Base-by-base conservation (phyloP, 2,113 vertebrate genomes). In the Struthidea cinerea region DNA sequence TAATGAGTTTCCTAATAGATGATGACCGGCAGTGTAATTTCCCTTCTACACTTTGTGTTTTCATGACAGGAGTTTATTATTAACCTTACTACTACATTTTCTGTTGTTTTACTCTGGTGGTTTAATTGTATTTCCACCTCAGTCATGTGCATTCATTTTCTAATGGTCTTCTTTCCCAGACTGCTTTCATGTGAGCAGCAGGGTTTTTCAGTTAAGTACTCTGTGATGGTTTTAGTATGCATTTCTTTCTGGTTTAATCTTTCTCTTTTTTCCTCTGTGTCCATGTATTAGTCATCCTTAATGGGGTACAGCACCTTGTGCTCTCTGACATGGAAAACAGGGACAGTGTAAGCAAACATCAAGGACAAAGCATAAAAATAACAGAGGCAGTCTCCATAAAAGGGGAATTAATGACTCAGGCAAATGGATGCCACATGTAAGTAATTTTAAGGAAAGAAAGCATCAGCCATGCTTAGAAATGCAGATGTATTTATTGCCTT, bases 401-500 rank as follows among this genome's bases (percentile, higher is more conserved):
- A 85, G 67, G 74, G 83, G 86, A 90, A 85, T 35, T 88, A 96
- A 92, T 81, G 93, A 84, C 73, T 94, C 76, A n/a, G 93, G 61
- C 57, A 76, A 95, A 81, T 93, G 81, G 70, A 83, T 90, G 63
- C 93, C 70, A 35, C 84, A 90, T 79, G 42, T 87, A 94, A 95
- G 93, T 95, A 95, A 97, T 95, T 92, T 94, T 91, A 96, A 95
- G 93, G 87, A 95, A 93, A 95, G 47, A 84, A 93, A 76, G 74
- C 88, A 47, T 80, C 84, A 93, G 85, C 86, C 68, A 75, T 86
- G 91, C 88, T 92, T 90, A 77, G 92, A 91, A 94, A 95, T 97
- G 88, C 90, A 95, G 83, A 88, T 93, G 39, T 90, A 96, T 97
- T 95, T 96, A 96, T 80, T 19, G 26, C 91, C 91, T 97, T 96